Base-by-base conservation (phyloP, 2,113 vertebrate genomes). In the Syngnathus typhle region DNA sequence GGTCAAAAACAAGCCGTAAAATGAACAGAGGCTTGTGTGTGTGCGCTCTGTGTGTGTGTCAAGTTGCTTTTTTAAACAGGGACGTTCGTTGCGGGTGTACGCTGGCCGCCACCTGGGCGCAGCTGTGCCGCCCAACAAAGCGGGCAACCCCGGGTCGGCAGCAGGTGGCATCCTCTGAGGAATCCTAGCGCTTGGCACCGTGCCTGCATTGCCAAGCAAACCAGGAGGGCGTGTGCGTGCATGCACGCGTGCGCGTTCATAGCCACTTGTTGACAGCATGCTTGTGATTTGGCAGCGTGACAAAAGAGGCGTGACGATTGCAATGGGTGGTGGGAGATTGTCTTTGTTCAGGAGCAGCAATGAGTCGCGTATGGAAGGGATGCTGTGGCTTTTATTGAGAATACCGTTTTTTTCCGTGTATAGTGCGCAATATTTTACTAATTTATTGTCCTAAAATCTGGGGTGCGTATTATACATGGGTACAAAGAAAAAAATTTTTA, bases 261-360 rank as follows among this genome's bases (percentile, higher is more conserved):
- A 56, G 81, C 85, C 88, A 92, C 91, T 91, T 91, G 91, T 92
- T 91, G 90, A 87, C 84, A 68, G 76, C 64, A 67, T 74, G 64
- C 72, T 69, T 75, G 80, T 73, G 68, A 66, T 75, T 60, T 73
- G 52, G 67, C 3, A 23, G n/a, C 38, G 71, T 65, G 62, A 15
- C 70, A 65, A 77, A 81, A 78, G 74, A 81, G 51, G 52, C 52
- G 27, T 52, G 1, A 10, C 69, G 77, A 1, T 73, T 37, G 38
- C 62, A 78, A 84, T 70, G 83, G 73, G 77, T 75, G 70, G 76
- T 71, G 36, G 77, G 54, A 68, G 66, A 60, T 65, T 23, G 72
- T 80, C 81, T 88, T 88, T 87, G 81, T 89, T 82, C 76, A 66
- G 56, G 60, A 56, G 55, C 72, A 21, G 74, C 61, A 27, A 73